These are phyloP conservation scores for Pocillopora grandis DNA, from an alignment of 92 coral and sea anemone genomes.

Conservation along the genomic window DNA sequence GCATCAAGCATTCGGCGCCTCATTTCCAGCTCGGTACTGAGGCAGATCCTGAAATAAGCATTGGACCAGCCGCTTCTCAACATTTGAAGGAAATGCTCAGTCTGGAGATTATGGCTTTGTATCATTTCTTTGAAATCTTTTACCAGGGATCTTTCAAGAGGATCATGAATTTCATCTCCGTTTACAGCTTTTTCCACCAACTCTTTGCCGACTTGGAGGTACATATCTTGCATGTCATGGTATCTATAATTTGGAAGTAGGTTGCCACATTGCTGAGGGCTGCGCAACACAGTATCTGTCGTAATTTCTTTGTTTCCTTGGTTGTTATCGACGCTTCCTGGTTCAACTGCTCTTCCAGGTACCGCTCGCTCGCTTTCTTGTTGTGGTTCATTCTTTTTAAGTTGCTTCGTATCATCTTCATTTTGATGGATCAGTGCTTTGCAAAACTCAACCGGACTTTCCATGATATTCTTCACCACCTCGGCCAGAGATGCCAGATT, in stretches of 20 bases:
- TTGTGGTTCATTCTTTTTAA: not conserved
- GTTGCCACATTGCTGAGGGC: not conserved
- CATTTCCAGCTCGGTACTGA: slow-evolving; percentile 4
- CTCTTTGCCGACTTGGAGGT: slow-evolving; percentile 8
- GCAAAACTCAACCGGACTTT: slow-evolving; percentile 44
- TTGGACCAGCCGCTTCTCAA: not conserved
- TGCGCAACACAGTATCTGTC: not conserved
- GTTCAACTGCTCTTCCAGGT: not conserved
- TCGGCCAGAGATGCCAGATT: slow-evolving; percentile 36
- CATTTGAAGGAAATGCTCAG: not conserved
- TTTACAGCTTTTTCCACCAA: not conserved
- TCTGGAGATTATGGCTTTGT: not conserved
- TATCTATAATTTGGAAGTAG: not conserved
- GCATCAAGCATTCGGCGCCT: slow-evolving; percentile 24
- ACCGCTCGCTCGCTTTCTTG: not conserved
- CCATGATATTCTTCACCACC: slow-evolving; percentile 48
- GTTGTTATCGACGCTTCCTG: not conserved
- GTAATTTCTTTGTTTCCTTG: not conserved
- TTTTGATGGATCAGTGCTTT: slow-evolving; percentile 9
- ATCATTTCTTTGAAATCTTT: slow-evolving; percentile 15
- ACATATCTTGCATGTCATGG: slow-evolving; percentile 8
- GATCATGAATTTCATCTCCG: not conserved
- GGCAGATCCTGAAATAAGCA: not conserved
- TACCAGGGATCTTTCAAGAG: slow-evolving; percentile 5
- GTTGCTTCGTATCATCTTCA: not conserved